phyloP scores from a whole-genome alignment of 2,797 vertebrate genomes.

The Pipistrellus pipistrellus region DNA sequence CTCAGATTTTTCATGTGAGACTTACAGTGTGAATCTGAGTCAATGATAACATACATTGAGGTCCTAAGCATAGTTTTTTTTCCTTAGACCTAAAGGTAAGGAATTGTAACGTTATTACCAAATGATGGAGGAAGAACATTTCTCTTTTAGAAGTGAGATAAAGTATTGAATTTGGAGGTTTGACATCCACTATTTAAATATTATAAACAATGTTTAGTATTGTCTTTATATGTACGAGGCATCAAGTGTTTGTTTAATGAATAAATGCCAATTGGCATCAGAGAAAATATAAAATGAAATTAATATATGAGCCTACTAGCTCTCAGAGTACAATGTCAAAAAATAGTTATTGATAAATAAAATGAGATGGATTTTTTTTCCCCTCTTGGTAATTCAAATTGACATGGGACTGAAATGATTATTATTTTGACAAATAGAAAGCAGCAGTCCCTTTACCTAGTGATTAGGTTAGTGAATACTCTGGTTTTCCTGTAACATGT shows the following conservation, averaged over 20 bases:
- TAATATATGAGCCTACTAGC: not conserved
- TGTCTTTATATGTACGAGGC: not conserved
- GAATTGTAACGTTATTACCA: not conserved
- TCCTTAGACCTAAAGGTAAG: not conserved
- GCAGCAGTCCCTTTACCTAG: not conserved
- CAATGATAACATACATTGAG: too few relatives aligned
- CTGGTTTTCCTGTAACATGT: not conserved
- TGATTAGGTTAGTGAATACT: not conserved
- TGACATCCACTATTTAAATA: not conserved
- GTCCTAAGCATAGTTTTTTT: not conserved
- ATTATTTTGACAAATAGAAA: not conserved
- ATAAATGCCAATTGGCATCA: not conserved
- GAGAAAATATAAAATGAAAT: slow-evolving; percentile 32
- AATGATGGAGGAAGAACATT: not conserved
- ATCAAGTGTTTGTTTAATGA: slow-evolving; percentile 24
- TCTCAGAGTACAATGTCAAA: not conserved
- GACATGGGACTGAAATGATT: not conserved
- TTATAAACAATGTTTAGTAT: not conserved
- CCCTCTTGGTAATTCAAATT: slow-evolving; percentile 43
- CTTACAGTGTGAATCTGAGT: not conserved
- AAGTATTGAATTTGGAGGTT: not conserved
- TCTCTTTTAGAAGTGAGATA: not conserved
- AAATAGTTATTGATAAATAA: slow-evolving; percentile 57
- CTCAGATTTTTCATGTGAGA: not conserved
- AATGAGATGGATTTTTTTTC: not conserved